phyloP scores from a whole-genome alignment of 2,113 vertebrate genomes.

The Chaetops frenatus region DNA sequence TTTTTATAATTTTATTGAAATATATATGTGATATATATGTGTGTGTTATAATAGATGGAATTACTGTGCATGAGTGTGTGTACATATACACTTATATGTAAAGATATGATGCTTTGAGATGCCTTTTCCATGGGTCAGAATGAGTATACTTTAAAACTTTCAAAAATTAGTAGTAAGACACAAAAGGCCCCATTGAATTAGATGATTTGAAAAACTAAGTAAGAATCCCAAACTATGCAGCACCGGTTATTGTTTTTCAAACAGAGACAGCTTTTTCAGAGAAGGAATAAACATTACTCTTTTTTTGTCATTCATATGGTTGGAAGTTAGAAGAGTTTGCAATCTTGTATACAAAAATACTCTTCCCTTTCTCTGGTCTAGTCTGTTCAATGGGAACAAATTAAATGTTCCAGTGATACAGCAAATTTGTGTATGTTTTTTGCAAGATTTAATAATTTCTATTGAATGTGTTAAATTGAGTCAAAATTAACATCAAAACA shows the following conservation, averaged over 20 bases:
- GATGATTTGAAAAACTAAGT: background rate
- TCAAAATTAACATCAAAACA: background rate
- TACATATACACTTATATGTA: background rate
- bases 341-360: background rate
- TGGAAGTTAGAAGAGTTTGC: background rate
- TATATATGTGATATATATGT: background rate
- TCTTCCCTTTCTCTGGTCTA: background rate
- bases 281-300: background rate
- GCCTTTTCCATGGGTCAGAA: background rate
- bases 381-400: background rate
- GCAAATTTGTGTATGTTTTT: background rate
- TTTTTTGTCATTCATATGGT: background rate
- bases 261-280: background rate
- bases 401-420: background rate
- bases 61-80: background rate
- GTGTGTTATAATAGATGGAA: background rate
- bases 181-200: background rate
- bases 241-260: background rate
- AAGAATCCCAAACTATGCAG: background rate
- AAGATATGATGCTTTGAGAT: background rate
- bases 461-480: background rate
- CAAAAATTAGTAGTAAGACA: background rate
- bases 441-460: background rate
- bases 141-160: background rate
- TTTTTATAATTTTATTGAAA: background rate